Evolutionary conservation across 2,797 vertebrate species (phyloP), one percentile per base, ranked within the genome.

Genomic region (Meriones psammophilus): DNA sequence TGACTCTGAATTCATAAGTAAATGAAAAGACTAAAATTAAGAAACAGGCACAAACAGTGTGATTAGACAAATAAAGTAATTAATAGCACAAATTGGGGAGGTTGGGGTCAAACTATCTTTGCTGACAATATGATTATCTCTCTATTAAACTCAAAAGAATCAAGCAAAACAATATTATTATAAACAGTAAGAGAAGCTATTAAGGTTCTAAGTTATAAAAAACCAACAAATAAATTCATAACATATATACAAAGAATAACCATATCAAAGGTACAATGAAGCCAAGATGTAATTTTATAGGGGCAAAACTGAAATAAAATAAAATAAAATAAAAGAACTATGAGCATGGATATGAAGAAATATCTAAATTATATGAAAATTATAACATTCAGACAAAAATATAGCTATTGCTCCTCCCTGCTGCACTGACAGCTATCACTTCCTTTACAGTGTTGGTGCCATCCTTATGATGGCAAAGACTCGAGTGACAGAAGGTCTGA

Each of bases 11-110:
- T 94, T 88, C 30, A 92, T 30, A 85, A 24, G 68, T 78, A 85
- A 81, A 56, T 30, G 50, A 87, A 93, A 93, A 87, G 7, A 85
- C 80, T 88, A 91, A 86, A 91, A 77, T 91, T 78, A 89, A 89
- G 88, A 18, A 80, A 50, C 2, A 8, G 62, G 33, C 58, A 58
- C 30, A 69, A 89, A 78, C 69, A 94, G 88, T 68, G 9, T 36
- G 77, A 66, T 66, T 66, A 93, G 58, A 85, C 12, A 91, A 88
- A 54, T 50, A 90, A 97, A 85, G 62, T 33, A 96, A 88, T 93
- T 94, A 79, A 39, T 60, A 79, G 3, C n/a, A 36, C 73, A 92
- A 92, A 84, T 91, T 77, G 33, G 81, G 76, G 90, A 94, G 22
- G 10, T n/a, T 74, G 10, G 17, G 54, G 28, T 88, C 87, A 84